Conservation (phyloP, 92 coral and sea anemone genomes). For the Palythoa grandiflora region DNA sequence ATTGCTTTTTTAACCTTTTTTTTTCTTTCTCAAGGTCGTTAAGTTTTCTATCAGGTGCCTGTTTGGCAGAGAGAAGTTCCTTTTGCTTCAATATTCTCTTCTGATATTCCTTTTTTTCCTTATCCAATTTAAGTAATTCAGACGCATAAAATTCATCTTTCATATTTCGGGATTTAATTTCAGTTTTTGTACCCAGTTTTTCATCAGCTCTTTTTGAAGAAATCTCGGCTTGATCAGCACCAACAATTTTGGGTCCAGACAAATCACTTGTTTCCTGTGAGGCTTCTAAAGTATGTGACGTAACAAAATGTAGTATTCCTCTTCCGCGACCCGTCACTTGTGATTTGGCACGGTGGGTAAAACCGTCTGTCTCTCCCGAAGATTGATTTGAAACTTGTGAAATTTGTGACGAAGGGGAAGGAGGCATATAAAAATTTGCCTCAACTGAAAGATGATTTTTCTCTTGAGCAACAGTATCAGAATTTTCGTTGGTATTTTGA, state of each 20-base stretch:
- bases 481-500: background rate
- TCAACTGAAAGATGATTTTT: background rate
- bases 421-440: slow-evolving; percentile 29
- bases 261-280: background rate
- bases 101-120: background rate
- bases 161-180: background rate
- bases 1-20: background rate
- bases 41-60: background rate
- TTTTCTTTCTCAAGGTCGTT: background rate
- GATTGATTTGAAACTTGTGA: slow-evolving; percentile 3
- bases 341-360: background rate
- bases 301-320: background rate
- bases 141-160: background rate
- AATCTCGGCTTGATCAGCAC: background rate
- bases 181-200: background rate
- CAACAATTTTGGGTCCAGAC: background rate
- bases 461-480: background rate
- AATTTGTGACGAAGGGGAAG: slow-evolving; percentile 31
- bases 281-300: background rate
- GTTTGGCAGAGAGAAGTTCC: background rate
- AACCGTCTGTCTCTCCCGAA: background rate
- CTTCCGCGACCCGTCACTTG: background rate
- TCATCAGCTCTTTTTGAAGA: background rate
- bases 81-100: background rate
- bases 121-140: background rate